Evolutionary conservation across 2,888 invertebrate genomes (phyloP).

Genomic region (Megamerina dolium): DNA sequence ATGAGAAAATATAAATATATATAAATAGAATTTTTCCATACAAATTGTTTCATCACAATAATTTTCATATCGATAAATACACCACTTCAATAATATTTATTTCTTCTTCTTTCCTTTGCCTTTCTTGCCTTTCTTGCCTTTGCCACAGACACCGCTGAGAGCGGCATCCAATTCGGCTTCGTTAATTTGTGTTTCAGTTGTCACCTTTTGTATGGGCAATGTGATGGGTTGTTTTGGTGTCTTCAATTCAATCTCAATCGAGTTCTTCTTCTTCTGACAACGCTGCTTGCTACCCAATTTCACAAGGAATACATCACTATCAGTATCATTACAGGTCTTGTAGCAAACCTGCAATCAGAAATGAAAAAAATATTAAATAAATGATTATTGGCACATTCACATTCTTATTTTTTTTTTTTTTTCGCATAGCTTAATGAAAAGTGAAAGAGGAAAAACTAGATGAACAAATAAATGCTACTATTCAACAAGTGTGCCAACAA

Average conservation of each 20-base stretch:
- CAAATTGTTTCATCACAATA: too few species aligned
- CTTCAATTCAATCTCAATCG: conserved; percentile 63
- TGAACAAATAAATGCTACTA: too few species aligned
- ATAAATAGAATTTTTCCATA: too few species aligned
- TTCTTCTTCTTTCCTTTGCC: conserved; percentile 23
- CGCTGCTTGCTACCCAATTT: conserved; percentile 71
- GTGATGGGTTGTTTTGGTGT: conserved; percentile 64
- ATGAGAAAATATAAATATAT: too few species aligned
- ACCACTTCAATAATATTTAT: conserved; percentile 2
- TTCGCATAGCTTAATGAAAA: neutral
- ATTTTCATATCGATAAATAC: too few species aligned
- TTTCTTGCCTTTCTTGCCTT: conserved; percentile 19
- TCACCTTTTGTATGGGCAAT: conserved; percentile 56
- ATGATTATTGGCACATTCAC: too few species aligned
- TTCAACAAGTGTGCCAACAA: too few species aligned
- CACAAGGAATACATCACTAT: conserved; percentile 66
- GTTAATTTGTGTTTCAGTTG: conserved; percentile 62
- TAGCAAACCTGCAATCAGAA: conserved; percentile 40
- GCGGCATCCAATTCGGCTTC: conserved; percentile 46
- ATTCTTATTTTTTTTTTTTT: too few species aligned
- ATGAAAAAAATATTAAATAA: conserved; percentile 4
- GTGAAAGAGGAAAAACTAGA: too few species aligned
- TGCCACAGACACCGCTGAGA: conserved; percentile 15
- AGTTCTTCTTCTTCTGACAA: conserved; percentile 61
- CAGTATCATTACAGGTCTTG: conserved; percentile 54